These are phyloP conservation scores for Fistularia commersonii DNA, from an alignment of 2,797 vertebrate species.

Conservation along the genomic window DNA sequence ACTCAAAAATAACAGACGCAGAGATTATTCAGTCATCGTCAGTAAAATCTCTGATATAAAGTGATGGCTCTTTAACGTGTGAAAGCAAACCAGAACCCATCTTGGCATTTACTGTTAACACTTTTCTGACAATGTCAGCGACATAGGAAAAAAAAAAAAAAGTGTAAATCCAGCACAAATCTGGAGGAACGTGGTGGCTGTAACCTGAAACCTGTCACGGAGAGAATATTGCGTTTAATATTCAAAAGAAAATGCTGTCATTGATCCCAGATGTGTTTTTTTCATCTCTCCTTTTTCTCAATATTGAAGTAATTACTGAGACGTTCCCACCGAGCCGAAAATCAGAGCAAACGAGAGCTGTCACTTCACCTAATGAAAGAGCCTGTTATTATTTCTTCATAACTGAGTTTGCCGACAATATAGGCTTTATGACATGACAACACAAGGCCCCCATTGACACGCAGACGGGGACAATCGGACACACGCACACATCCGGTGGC, in stretches of 20 bases:
- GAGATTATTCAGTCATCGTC: too few relatives aligned
- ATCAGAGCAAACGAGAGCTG: slow-evolving; percentile 50
- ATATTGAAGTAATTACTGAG: slow-evolving; percentile 60
- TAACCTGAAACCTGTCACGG: slow-evolving; percentile 16
- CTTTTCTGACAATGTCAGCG: too few relatives aligned
- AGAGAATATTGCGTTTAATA: slow-evolving; percentile 37
- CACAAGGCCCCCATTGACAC: slow-evolving; percentile 60
- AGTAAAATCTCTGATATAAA: too few relatives aligned
- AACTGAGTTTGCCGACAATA: slow-evolving; percentile 52
- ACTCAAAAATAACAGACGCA: too few relatives aligned
- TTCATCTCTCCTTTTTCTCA: slow-evolving; percentile 21
- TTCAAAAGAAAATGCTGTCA: slow-evolving; percentile 43
- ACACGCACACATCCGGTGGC: slow-evolving; percentile 23
- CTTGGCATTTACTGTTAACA: too few relatives aligned
- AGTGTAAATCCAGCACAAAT: too few relatives aligned
- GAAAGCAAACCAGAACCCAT: too few relatives aligned
- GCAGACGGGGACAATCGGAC: slow-evolving; percentile 15
- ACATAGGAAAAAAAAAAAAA: too few relatives aligned
- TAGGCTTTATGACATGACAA: slow-evolving; percentile 60
- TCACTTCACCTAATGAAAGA: slow-evolving; percentile 59
- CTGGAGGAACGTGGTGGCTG: neutral
- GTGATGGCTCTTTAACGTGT: too few relatives aligned
- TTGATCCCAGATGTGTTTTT: slow-evolving; percentile 47
- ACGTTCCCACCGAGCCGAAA: slow-evolving; percentile 45
- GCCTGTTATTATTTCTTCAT: slow-evolving; percentile 59